These are phyloP conservation scores for Drosophila recens DNA, from an alignment of 2,888 invertebrate genomes.

Conservation along the genomic window DNA sequence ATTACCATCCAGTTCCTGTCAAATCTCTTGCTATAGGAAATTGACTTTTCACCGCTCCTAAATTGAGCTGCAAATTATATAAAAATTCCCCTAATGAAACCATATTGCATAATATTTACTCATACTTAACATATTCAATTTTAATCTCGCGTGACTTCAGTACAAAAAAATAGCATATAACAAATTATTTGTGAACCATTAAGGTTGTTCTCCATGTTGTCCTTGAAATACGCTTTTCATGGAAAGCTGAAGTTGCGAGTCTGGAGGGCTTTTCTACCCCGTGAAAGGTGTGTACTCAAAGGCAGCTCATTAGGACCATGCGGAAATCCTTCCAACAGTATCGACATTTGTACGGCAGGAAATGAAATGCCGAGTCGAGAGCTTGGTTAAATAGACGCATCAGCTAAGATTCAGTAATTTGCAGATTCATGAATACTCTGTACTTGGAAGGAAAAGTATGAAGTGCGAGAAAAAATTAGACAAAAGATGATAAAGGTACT, in stretches of 20 bases:
- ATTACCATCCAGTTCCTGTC: background rate
- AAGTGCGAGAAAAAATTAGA: background rate
- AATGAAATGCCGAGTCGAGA: conserved; percentile 25
- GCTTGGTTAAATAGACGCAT: conserved; percentile 6
- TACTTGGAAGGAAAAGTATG: background rate
- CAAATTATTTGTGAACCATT: conserved; percentile 43
- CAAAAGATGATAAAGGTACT: background rate
- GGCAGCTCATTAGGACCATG: conserved; percentile 40
- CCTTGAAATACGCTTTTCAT: conserved; percentile 38
- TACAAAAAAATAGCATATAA: background rate
- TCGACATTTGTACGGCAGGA: conserved; percentile 42
- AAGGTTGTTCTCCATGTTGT: conserved; percentile 33
- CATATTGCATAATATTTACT: no score
- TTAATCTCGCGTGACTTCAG: conserved; percentile 44
- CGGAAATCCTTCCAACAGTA: conserved; percentile 47
- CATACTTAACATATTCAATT: background rate
- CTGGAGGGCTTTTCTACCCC: background rate
- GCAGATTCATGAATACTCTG: background rate
- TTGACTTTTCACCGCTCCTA: background rate
- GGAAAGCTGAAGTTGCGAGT: conserved; percentile 3
- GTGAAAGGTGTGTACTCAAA: conserved; percentile 5
- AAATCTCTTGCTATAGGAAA: background rate
- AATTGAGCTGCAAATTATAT: background rate
- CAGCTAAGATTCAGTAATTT: conserved; percentile 29
- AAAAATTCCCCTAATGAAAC: no score